Conservation (phyloP, 2,888 invertebrate genomes). For the Synanthedon tipuliformis region DNA sequence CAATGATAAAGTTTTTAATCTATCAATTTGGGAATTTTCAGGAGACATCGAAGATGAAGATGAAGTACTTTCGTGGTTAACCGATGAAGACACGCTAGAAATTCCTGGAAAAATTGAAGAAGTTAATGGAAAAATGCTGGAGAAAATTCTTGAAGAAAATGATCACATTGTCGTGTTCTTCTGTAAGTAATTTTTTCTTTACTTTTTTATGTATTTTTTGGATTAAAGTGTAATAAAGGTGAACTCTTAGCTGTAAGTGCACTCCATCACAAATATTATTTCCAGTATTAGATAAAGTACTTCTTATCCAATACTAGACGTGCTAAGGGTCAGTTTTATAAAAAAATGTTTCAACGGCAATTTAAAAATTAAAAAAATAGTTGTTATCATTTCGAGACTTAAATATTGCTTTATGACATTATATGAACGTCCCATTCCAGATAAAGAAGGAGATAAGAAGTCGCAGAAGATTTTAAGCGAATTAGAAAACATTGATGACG, state of each 20-base stretch:
- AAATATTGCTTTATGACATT: no score
- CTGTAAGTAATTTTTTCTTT: conserved; percentile 73
- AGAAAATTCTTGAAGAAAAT: conserved; percentile 88
- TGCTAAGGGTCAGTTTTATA: no score
- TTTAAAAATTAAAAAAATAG: no score
- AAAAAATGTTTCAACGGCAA: no score
- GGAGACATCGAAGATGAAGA: conserved; percentile 93
- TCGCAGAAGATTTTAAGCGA: conserved; percentile 89
- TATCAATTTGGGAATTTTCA: conserved; percentile 13
- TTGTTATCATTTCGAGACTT: no score
- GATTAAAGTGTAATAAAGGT: background rate
- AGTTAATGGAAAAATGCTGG: conserved; percentile 90
- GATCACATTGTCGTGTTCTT: conserved; percentile 93
- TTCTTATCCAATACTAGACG: background rate
- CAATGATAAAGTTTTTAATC: no score
- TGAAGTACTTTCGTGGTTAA: conserved; percentile 90
- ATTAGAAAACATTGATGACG: conserved; percentile 92
- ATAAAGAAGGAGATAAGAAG: conserved; percentile 90
- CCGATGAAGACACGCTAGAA: conserved; percentile 89
- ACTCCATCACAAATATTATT: background rate
- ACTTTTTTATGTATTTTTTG: background rate
- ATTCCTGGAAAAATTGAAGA: conserved; percentile 94
- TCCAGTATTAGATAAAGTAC: background rate
- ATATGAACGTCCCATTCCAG: conserved; percentile 46
- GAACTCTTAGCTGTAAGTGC: background rate